Percentiles rank a stretch among this genome's conserved stretches.
phyloP scores from a whole-genome alignment of 1,140 invertebrate species.

The Drosophila pseudoananassae region DNA sequence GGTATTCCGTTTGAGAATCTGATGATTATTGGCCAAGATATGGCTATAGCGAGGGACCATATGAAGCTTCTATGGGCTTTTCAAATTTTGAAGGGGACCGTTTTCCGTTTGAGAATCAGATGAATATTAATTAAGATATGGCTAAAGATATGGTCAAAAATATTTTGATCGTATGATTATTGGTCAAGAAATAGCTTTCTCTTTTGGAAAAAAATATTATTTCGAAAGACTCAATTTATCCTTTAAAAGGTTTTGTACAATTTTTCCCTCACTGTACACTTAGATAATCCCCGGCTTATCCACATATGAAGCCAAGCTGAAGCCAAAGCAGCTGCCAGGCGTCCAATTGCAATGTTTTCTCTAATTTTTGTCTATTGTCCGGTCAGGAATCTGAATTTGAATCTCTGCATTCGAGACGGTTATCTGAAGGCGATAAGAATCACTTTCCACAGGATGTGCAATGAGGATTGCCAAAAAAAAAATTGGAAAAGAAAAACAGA shows the following conservation, averaged over 20 bases:
- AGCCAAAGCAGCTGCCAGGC: conserved; percentile 44
- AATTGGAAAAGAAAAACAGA: neutral
- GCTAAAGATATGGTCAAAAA: too few relatives aligned
- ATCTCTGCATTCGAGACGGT: conserved; percentile 37
- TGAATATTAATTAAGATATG: too few relatives aligned
- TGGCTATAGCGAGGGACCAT: too few relatives aligned
- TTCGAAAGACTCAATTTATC: too few relatives aligned
- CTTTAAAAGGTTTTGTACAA: neutral
- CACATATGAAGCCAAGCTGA: conserved; percentile 19
- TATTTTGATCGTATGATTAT: too few relatives aligned
- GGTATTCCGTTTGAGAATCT: too few relatives aligned
- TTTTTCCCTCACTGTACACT: conserved; percentile 3
- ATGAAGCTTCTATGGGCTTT: too few relatives aligned
- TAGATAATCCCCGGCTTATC: conserved; percentile 54
- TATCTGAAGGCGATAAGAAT: conserved; percentile 62
- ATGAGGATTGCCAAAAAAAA: conserved; percentile 54
- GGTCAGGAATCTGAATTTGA: conserved; percentile 43
- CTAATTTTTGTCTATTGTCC: conserved; percentile 28
- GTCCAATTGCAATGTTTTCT: conserved; percentile 40
- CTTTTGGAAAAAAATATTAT: too few relatives aligned
- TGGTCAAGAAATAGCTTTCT: too few relatives aligned
- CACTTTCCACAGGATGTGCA: conserved; percentile 64
- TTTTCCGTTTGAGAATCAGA: too few relatives aligned
- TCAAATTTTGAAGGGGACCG: too few relatives aligned
- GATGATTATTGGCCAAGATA: too few relatives aligned